Base-by-base conservation (phyloP, 1,140 invertebrate genomes). In the Plodia interpunctella region DNA sequence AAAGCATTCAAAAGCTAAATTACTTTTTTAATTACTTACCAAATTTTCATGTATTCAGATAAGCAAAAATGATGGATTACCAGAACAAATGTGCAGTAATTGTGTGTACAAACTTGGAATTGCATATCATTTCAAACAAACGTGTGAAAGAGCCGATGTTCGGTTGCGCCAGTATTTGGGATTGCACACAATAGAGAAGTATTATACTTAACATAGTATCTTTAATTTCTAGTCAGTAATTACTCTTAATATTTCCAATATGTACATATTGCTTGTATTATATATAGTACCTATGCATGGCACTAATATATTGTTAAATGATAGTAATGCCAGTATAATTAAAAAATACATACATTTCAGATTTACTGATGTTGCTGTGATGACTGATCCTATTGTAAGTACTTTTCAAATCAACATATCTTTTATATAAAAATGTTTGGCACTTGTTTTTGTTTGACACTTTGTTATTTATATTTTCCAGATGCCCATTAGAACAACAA, bases 71-170 rank as follows among this genome's bases (percentile, higher is more conserved):
- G 93, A 94, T 83, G 92, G 92, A n/a, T 65, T 94, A 28, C 93
- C 93, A 0, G 87, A 92, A 25, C 91, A 92, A 59, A 92, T 94
- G 54, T 94, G 93, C 58, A 93, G 92, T 59, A 93, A 93, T 65
- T 94, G 93, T 66, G 88, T 93, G 5, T 92, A 93, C 49, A 91
- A 92, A 51, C 69, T 94, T 30, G 93, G 93, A 20, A 88, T 93
- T 11, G 92, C 93, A 9, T 94, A 92, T 74, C 92, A 94, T 70
- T 94, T 94, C 60, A 93, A 93, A 76, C 92, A 92, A 63, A 91
- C 92, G 60, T 93, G 92, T 72, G 92, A 94, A 75, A 92, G 90
- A 56, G 92, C 92, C 0, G 93, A 94, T 76, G 72, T 92, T 19
- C 87, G 92, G 59, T 67, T 94, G 30, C 81, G 93, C 32, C 92